These are phyloP conservation scores for Chrysopilus asiliformis DNA, from an alignment of 2,888 invertebrate species.

Conservation along the genomic window DNA sequence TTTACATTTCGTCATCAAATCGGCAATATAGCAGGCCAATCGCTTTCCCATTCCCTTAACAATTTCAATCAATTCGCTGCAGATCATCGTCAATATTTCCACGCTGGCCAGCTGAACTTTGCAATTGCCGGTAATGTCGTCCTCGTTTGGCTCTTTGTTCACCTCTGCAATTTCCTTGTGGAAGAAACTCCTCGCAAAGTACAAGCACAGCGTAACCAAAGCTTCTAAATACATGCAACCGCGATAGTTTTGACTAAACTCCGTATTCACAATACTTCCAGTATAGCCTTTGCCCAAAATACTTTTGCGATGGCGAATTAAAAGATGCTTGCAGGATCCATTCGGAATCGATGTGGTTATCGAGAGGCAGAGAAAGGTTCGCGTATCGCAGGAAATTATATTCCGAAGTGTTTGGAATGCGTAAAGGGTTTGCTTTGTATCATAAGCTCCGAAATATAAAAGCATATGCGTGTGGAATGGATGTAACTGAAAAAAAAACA, in stretches of 20 bases:
- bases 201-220: constrained; percentile 58
- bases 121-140: constrained; percentile 61
- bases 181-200: constrained; percentile 62
- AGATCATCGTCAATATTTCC: constrained; percentile 57
- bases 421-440: constrained; percentile 57
- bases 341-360: constrained; percentile 58
- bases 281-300: constrained; percentile 55
- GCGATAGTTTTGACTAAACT: constrained; percentile 53
- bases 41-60: constrained; percentile 64
- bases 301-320: constrained; percentile 59
- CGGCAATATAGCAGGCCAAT: constrained; percentile 62
- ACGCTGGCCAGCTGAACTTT: constrained; percentile 64
- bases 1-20: constrained; percentile 61
- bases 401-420: constrained; percentile 60
- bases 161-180: constrained; percentile 26
- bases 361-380: constrained; percentile 58
- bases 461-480: constrained; percentile 74
- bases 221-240: constrained; percentile 74
- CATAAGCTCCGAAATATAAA: constrained; percentile 66
- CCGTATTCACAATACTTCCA: constrained; percentile 46
- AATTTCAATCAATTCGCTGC: constrained; percentile 57
- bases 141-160: constrained; percentile 43
- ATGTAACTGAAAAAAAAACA: constrained; percentile 39
- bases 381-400: constrained; percentile 53
- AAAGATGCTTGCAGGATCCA: constrained; percentile 29